Base-by-base conservation (phyloP, 2,797 vertebrate species). In the Ctenopoma multispine region DNA sequence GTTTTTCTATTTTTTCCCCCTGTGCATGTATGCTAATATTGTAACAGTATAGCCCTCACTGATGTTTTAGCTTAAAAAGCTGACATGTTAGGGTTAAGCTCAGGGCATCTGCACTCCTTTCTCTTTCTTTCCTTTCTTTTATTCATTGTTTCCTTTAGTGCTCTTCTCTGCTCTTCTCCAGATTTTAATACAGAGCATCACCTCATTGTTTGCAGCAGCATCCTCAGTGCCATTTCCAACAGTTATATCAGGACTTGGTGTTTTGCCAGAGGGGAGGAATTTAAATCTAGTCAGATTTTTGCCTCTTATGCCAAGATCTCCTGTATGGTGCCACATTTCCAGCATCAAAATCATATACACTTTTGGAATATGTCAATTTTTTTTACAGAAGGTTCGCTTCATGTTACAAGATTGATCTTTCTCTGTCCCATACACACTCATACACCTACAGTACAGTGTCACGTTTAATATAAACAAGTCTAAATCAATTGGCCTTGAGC, bases 211-310 rank as follows among this genome's bases (percentile, higher is more conserved):
- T 57, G n/a, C 13, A 15, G 44, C 40, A 68, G 49, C n/a, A 38
- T 36, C 23, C 2, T 47, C 7, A 1, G 44, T 31, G 27, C 15
- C 14, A 2, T 7, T 11, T 75, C 15, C 29, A 79, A 47, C 61
- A 46, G 43, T 66, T 72, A 59, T 8, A 36, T 46, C 1, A n/a
- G 10, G 56, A 56, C 40, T 24, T 63, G 41, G 36, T 59, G n/a
- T 51, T 79, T 81, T 77, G 29, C 61, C 44, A 69, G 23, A 72
- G 20, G 34, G 14, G 64, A 77, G 15, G 27, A 74, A 64, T 51
- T 58, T 17, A 58, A 72, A 57, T 57, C 69, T 48, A 67, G 51
- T 63, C 20, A 47, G 29, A 53, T 69, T 63, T 53, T 65, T 23
- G 53, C 14, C 27, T 69, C 17, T 29, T 18, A 24, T 57, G 59